Base-by-base conservation (phyloP, 2,113 vertebrate species). In the Mormyrus iriodes region DNA sequence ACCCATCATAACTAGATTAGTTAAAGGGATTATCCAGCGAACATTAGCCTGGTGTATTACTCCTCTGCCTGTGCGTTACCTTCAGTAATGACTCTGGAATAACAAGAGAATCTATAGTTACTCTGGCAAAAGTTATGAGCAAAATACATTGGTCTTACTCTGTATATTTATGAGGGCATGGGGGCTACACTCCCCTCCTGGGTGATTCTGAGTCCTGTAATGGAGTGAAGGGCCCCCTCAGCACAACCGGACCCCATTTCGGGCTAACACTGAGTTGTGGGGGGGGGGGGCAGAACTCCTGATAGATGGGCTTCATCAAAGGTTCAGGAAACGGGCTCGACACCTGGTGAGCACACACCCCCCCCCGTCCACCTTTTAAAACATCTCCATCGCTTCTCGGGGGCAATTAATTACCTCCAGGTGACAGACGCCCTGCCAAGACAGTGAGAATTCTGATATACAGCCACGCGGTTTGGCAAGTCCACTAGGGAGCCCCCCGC, bases 361-460 rank as follows among this genome's bases (percentile, higher is more conserved):
- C 0, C 61, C 88, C 89, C 55, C 53, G 65, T 49, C 90, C 69
- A 89, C 89, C 90, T 90, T 92, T 90, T 83, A 89, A 89, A 87
- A 87, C 73, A 53, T 89, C 87, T 93, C 92, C 91, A 92, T 93
- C 91, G 91, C 85, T 90, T 91, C 31, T 91, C n/a, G 94, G 93
- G 91, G 92, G 87, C 93, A 91, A 92, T 94, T 93, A 91, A 91
- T 92, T 90, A 91, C 91, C 89, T 86, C 90, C 76, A 44, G 93
- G 92, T 92, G 90, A 93, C 92, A 92, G 90, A 91, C 93, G 90
- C 79, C 58, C 91, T 93, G 91, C 91, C 88, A 89, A 88, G 85
- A 82, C 82, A 69, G 85, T 61, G 58, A 46, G 27, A 21, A 24
- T 53, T 19, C 85, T 93, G 92, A 94, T 94, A 91, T 91, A 94